Base-by-base conservation (phyloP, 2,888 invertebrate species). In the Amitus sp. region DNA sequence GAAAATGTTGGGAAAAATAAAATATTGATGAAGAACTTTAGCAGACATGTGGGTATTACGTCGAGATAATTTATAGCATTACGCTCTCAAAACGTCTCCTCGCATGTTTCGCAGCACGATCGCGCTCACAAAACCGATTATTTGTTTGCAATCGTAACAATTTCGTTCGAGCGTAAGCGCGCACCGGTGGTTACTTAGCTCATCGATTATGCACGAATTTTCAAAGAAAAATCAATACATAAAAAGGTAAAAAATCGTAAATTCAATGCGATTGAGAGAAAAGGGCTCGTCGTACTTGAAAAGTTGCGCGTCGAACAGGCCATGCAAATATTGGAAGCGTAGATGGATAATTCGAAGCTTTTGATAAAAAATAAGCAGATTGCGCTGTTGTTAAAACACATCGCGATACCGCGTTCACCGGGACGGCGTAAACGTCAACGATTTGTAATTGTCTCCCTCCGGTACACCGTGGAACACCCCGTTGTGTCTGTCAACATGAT, bases 401-500 rank as follows among this genome's bases (percentile, higher is more conserved):
- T 60, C 62, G 55, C 62, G 62, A 40, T 54, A 50, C 30, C 53
- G n/a, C n/a, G 52, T 63, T 62, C 55, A 53, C 52, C 62, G 52
- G 52, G 54, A 60, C 71, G 75, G 74, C 73, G 74, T 76, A 77
- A 78, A 79, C 72, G 78, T 79, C 77, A 75, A 77, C 79, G 76
- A 80, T 80, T 81, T 80, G 77, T 81, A 79, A 78, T 80, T 78
- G 79, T 78, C 79, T 72, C 71, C 72, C 73, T 70, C 71, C 67
- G 72, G 71, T 66, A 61, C 67, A 68, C 66, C 68, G 62, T 58
- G 67, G 59, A 62, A 69, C 71, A 70, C 73, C 72, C 73, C 69
- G 73, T 73, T 75, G 74, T 73, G 78, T 78, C 78, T 79, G 80
- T 79, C 79, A 79, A 79, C 79, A 77, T 80, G 80, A 80, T 79